These are phyloP conservation scores for Leuciscus waleckii DNA, from an alignment of 2,797 vertebrate genomes.

Conservation along the genomic window DNA sequence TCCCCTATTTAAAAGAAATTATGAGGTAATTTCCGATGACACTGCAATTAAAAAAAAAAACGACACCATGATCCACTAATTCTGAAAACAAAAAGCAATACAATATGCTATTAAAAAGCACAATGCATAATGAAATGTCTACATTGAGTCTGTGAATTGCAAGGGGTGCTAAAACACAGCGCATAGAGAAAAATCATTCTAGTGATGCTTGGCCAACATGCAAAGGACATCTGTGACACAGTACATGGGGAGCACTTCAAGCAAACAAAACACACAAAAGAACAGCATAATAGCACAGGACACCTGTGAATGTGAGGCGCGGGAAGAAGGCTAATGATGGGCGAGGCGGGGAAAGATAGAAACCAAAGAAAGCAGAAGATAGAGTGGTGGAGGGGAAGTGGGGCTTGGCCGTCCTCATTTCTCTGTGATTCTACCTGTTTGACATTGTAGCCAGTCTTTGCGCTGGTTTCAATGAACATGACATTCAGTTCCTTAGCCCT, in stretches of 20 bases:
- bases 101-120: background rate
- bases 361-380: background rate
- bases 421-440: constrained; percentile 87
- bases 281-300: constrained; percentile 55
- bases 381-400: constrained; percentile 57
- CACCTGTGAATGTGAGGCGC: constrained; percentile 35
- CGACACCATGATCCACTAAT: background rate
- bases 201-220: constrained; percentile 1
- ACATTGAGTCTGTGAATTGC: background rate
- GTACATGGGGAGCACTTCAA: constrained; percentile 37
- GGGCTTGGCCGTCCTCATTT: constrained; percentile 63
- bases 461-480: constrained; percentile 98
- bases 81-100: background rate
- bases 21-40: background rate
- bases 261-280: constrained; percentile 33
- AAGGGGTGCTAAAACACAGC: constrained; percentile 2
- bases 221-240: constrained; percentile 53
- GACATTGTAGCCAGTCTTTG: constrained; percentile 97
- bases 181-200: background rate
- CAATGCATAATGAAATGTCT: background rate
- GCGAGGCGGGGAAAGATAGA: constrained; percentile 51
- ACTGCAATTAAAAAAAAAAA: background rate
- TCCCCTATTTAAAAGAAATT: background rate
- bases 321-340: constrained; percentile 47
- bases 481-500: constrained; percentile 97